Base-by-base conservation (phyloP, 2,113 vertebrate species). In the Rattus rattus region DNA sequence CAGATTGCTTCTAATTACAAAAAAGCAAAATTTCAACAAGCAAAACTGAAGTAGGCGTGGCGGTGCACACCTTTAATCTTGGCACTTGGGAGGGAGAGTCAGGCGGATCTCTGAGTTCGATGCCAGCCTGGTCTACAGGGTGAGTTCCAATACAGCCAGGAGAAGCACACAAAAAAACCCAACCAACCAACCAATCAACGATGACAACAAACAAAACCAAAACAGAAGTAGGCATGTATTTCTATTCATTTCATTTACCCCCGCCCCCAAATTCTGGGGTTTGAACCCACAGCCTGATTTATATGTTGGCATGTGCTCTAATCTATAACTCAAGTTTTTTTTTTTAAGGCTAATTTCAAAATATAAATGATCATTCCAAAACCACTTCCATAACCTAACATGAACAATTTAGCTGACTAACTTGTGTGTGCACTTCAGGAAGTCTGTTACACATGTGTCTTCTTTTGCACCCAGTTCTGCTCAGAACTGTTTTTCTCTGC, bases 291-390 rank as follows among this genome's bases (percentile, higher is more conserved):
- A 26, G 63, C 14, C 61, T 49, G 63, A 54, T 26, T 19, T 33
- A 33, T 56, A n/a, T 85, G n/a, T 22, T 69, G 19, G 28, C 65
- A 87, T 69, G 47, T 52, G 30, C 30, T 69, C 85, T 87, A 52
- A 88, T 88, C 47, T 26, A 22, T 49, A 72, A 22, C 22, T 33
- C 69, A 59, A 88, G 87, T 43, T 1, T 87, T 85, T 89, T 26
- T 2, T 85, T 89, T 26, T 2, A 67, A 87, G 69, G 70, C 39
- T 72, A 85, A 94, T 81, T 94, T 69, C 4, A 67, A 93, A 88
- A 79, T 52, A 88, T n/a, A 88, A 95, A 75, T 36, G 76, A 75
- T 4, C 69, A 94, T 69, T 95, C 17, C 47, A 88, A 88, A 88
- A 81, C 90, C 1, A 14, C 93, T 88, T 92, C 43, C 59, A 49